phyloP scores from a whole-genome alignment of 2,113 vertebrate genomes.

The Melanostigma gelatinosum region DNA sequence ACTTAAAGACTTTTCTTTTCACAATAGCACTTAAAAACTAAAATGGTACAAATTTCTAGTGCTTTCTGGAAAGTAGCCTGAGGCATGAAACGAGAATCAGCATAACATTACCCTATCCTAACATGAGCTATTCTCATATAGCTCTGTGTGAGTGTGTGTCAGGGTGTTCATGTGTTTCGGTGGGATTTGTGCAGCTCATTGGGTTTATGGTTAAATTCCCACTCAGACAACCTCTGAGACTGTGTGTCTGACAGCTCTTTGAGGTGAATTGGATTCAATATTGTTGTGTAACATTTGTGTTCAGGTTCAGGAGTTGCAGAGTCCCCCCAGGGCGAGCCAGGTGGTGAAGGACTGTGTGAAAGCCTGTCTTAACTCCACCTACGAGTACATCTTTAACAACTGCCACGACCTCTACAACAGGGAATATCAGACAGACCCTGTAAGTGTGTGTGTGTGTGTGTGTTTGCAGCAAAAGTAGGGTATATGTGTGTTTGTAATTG shows the following conservation, averaged over 20 bases:
- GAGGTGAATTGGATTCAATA: slow-evolving; percentile 19
- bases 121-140: slow-evolving; percentile 28
- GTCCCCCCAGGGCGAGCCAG: slow-evolving; percentile 94
- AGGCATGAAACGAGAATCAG: slow-evolving; percentile 37
- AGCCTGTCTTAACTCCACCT: slow-evolving; percentile 97
- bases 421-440: slow-evolving; percentile 95
- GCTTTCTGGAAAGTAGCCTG: slow-evolving; percentile 37
- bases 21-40: slow-evolving; percentile 3
- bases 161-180: slow-evolving; percentile 9
- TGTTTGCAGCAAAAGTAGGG: slow-evolving; percentile 2
- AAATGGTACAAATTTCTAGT: slow-evolving; percentile 5
- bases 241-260: slow-evolving; percentile 30
- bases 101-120: slow-evolving; percentile 57
- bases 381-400: slow-evolving; percentile 98
- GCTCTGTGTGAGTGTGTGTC: slow-evolving; percentile 17
- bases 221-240: slow-evolving; percentile 20
- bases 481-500: neutral
- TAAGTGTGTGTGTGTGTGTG: slow-evolving; percentile 68
- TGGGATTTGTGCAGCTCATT: slow-evolving; percentile 17
- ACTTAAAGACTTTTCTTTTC: slow-evolving; percentile 74
- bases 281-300: slow-evolving; percentile 42
- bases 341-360: slow-evolving; percentile 98
- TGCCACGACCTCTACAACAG: slow-evolving; percentile 96
- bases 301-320: slow-evolving; percentile 97
- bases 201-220: slow-evolving; percentile 25